Evolutionary conservation across 2,113 vertebrate species (phyloP).

Genomic region (Baryphthengus martii): DNA sequence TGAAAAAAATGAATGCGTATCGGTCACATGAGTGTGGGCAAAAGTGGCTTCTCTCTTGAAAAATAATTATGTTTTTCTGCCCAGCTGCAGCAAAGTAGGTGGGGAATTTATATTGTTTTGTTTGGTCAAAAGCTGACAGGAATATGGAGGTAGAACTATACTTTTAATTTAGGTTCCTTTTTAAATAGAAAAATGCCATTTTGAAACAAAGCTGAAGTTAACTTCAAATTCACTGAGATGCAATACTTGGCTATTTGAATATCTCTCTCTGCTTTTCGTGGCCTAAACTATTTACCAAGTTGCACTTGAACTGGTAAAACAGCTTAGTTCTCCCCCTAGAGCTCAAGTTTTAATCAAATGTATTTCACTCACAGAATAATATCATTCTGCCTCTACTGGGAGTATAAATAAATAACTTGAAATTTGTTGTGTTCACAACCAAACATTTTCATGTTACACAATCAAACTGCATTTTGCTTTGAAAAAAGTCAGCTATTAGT

Average conservation of each 20-base stretch:
- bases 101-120: neutral
- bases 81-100: neutral
- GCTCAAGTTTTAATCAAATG: neutral
- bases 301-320: neutral
- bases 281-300: neutral
- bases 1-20: conserved; percentile 45
- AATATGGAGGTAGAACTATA: neutral
- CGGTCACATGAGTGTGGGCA: neutral
- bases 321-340: neutral
- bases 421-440: neutral
- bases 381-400: neutral
- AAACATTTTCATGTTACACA: neutral
- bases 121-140: neutral
- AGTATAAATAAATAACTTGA: neutral
- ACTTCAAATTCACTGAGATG: neutral
- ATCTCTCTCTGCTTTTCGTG: neutral
- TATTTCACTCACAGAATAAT: neutral
- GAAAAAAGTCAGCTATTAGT: neutral
- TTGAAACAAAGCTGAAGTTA: neutral
- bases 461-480: neutral
- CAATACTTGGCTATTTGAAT: neutral
- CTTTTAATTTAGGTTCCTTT: neutral
- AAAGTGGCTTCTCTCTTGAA: conserved; percentile 42
- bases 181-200: neutral
- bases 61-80: conserved; percentile 12